Conservation (phyloP, 2,888 invertebrate genomes). For the Protophormia terraenovae region DNA sequence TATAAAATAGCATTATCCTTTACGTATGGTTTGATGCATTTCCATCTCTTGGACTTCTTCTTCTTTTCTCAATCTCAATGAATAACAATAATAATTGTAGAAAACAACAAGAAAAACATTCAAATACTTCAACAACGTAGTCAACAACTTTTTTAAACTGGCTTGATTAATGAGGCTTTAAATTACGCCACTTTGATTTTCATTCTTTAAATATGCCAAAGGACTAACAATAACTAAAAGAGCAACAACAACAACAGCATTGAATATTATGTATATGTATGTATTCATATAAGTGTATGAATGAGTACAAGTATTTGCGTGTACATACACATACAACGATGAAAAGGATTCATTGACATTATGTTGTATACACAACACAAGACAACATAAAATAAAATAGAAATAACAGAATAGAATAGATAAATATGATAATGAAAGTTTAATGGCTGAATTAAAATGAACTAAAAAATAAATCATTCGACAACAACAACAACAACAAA, state of each 20-base stretch:
- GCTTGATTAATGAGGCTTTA: conserved; percentile 79
- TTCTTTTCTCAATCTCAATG: background rate
- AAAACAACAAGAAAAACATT: conserved; percentile 27
- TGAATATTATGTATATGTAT: conserved; percentile 14
- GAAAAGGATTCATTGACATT: conserved; percentile 59
- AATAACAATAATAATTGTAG: background rate
- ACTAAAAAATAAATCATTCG: background rate
- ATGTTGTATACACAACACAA: conserved; percentile 44
- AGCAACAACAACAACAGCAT: conserved; percentile 68
- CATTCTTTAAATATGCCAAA: conserved; percentile 74
- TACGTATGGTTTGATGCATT: conserved; percentile 1
- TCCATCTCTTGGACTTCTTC: background rate
- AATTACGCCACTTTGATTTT: conserved; percentile 79
- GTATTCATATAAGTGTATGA: conserved; percentile 38
- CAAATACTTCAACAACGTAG: conserved; percentile 56
- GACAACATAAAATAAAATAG: conserved; percentile 24
- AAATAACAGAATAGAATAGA: conserved; percentile 32
- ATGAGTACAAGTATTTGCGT: background rate
- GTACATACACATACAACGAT: background rate
- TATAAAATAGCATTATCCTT: too few species aligned
- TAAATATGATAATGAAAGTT: conserved; percentile 42
- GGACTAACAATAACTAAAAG: conserved; percentile 38
- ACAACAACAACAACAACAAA: background rate
- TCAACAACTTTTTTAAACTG: conserved; percentile 67
- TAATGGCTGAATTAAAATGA: conserved; percentile 56